These are phyloP conservation scores for Neria commutata DNA, from an alignment of 2,888 invertebrate genomes.

Conservation along the genomic window DNA sequence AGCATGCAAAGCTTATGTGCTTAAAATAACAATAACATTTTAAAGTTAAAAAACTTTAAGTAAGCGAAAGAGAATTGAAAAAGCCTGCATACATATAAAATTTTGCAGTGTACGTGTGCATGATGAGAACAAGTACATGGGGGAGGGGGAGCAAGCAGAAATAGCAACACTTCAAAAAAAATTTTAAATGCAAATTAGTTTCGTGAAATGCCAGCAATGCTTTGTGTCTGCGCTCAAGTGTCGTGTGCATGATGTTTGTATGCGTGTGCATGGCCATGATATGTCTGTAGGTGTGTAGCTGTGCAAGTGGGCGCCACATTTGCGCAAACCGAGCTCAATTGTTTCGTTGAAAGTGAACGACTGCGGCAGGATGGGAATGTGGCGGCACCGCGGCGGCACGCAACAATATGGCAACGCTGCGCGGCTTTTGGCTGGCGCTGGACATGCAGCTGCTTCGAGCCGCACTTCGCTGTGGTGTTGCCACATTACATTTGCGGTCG, in stretches of 20 bases:
- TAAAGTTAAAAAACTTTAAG: too few relatives aligned
- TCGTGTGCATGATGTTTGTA: background rate
- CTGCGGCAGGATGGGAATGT: background rate
- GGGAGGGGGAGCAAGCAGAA: too few relatives aligned
- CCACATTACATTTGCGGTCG: slow-evolving; percentile 27
- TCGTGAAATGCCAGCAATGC: too few relatives aligned
- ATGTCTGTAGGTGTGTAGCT: slow-evolving; percentile 4
- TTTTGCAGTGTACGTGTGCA: too few relatives aligned
- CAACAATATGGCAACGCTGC: background rate
- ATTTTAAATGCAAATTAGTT: too few relatives aligned
- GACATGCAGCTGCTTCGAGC: background rate
- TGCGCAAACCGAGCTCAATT: background rate
- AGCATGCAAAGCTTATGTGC: too few relatives aligned
- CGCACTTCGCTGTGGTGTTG: background rate
- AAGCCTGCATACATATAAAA: too few relatives aligned
- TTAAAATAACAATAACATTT: too few relatives aligned
- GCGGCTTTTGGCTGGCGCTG: too few relatives aligned
- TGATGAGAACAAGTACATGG: too few relatives aligned
- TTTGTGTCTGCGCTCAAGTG: slow-evolving; percentile 20
- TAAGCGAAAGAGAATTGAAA: too few relatives aligned
- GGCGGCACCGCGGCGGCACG: slow-evolving; percentile 1
- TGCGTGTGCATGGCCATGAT: background rate
- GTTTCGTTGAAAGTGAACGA: background rate
- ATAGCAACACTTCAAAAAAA: too few relatives aligned
- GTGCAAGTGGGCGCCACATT: background rate